phyloP scores from a whole-genome alignment of 2,113 vertebrate species.

The Dromas ardeola region DNA sequence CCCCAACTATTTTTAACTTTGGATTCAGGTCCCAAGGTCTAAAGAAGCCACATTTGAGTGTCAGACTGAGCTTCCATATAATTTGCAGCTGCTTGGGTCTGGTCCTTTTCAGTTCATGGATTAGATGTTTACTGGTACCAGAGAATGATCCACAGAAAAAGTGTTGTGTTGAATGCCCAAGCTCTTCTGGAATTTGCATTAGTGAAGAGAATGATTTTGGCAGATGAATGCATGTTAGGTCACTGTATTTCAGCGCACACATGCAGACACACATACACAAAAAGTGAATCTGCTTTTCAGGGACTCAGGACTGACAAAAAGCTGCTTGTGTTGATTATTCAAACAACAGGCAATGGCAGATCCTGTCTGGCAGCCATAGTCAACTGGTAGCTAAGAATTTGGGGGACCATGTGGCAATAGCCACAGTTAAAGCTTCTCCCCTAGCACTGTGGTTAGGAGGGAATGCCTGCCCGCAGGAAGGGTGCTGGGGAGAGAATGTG shows the following conservation, averaged over 20 bases:
- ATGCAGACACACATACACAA: background rate
- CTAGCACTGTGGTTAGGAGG: background rate
- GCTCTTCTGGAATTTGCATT: background rate
- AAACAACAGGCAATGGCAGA: background rate
- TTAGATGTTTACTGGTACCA: background rate
- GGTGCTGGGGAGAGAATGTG: background rate
- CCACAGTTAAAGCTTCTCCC: background rate
- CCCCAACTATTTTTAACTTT: background rate
- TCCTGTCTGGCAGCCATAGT: background rate
- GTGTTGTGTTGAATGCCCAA: background rate
- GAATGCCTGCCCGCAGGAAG: background rate
- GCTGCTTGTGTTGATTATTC: background rate
- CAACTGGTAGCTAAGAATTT: background rate
- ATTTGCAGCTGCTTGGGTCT: background rate
- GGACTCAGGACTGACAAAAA: background rate
- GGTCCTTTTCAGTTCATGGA: background rate
- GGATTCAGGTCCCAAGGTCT: background rate
- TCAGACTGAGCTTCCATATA: background rate
- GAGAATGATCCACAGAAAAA: background rate
- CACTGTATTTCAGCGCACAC: background rate
- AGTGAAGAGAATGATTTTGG: background rate
- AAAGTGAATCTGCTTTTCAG: background rate
- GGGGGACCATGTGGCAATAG: background rate
- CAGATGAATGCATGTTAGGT: background rate
- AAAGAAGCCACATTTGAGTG: background rate